Conservation (phyloP, 2,888 invertebrate genomes). For the Trichopoda pennipes region DNA sequence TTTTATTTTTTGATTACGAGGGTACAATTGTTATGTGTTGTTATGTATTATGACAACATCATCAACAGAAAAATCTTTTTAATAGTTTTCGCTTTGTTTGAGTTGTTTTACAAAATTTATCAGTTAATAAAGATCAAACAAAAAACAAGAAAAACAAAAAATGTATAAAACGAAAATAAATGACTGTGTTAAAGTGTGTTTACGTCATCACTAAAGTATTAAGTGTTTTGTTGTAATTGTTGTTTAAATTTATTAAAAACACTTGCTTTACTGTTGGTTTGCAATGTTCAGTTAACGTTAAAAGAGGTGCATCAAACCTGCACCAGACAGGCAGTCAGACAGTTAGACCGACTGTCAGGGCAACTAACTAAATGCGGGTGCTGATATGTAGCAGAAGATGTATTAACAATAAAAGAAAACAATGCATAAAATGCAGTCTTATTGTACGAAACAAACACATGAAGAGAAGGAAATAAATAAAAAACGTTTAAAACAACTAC, state of each 20-base stretch:
- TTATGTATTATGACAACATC: constrained; percentile 20
- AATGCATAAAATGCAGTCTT: constrained; percentile 29
- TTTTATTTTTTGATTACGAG: neutral
- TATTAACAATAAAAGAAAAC: constrained; percentile 21
- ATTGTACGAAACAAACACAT: neutral
- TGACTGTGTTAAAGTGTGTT: constrained; percentile 43
- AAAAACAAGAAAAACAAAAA: too few species aligned
- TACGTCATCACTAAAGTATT: constrained; percentile 16
- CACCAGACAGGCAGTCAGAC: neutral
- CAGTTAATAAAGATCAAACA: constrained; percentile 55
- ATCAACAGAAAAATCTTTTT: constrained; percentile 13
- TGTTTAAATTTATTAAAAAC: constrained; percentile 42
- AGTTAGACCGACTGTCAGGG: neutral
- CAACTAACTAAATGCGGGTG: constrained; percentile 19
- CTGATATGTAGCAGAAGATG: constrained; percentile 5
- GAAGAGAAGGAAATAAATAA: constrained; percentile 9
- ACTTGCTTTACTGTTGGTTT: constrained; percentile 35
- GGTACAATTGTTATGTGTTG: constrained; percentile 12
- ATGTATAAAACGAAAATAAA: constrained; percentile 3
- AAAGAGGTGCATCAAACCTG: constrained; percentile 4
- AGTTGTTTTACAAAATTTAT: constrained; percentile 50
- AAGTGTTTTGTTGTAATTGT: constrained; percentile 29
- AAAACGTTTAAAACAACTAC: neutral
- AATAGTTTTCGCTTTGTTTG: neutral
- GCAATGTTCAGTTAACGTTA: constrained; percentile 38